A percentile compares a stretch with the other conserved stretches of the same genome.
These are phyloP conservation scores for Centropus bengalensis DNA, from an alignment of 2,113 vertebrate species.

Conservation along the genomic window DNA sequence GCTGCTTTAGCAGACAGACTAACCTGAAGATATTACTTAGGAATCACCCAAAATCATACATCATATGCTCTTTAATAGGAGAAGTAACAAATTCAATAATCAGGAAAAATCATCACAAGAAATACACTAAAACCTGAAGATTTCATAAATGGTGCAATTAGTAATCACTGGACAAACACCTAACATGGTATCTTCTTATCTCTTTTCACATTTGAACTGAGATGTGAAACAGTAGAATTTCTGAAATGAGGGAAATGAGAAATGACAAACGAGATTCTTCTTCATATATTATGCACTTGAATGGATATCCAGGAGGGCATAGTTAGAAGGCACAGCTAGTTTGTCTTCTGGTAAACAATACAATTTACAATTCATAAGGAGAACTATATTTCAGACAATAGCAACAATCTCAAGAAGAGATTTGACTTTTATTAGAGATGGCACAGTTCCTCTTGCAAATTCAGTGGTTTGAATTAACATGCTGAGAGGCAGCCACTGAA, in stretches of 20 bases:
- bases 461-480: not conserved
- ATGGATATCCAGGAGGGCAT: not conserved
- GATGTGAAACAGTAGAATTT: not conserved
- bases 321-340: not conserved
- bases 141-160: not conserved
- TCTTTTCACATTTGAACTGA: not conserved
- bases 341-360: not conserved
- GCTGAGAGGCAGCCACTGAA: not conserved
- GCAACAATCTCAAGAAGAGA: not conserved
- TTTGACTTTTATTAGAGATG: not conserved
- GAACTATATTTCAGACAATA: not conserved
- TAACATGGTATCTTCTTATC: not conserved
- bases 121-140: not conserved
- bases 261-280: not conserved
- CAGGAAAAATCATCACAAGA: not conserved
- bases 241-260: not conserved
- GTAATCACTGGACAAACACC: not conserved
- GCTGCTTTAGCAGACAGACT: not conserved
- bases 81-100: not conserved
- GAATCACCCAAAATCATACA: not conserved
- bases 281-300: not conserved
- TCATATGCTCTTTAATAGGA: not conserved
- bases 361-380: not conserved
- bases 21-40: not conserved
- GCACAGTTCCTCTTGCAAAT: not conserved